Evolutionary conservation across 2,797 vertebrate genomes (phyloP).

Genomic region (Poecilia wingei): DNA sequence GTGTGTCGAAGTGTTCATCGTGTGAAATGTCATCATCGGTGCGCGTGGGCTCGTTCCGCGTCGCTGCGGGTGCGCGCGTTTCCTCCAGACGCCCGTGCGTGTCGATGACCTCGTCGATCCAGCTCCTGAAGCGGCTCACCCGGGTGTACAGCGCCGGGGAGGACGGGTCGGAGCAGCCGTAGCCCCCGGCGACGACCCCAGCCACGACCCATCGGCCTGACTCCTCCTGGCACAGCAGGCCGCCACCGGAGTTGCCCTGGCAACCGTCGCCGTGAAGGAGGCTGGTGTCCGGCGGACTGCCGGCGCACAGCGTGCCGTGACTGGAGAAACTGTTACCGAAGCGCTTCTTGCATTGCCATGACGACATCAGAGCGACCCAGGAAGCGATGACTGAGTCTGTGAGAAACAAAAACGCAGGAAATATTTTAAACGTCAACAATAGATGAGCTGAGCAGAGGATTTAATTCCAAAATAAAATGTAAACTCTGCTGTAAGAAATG

Average conservation of each 20-base stretch:
- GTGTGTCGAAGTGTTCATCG: slow-evolving; percentile 14
- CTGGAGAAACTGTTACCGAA: slow-evolving; percentile 88
- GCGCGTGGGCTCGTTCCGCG: slow-evolving; percentile 24
- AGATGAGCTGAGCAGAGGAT: neutral
- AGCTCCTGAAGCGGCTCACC: slow-evolving; percentile 87
- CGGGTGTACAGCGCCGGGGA: slow-evolving; percentile 90
- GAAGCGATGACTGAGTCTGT: slow-evolving; percentile 88
- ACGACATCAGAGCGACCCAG: slow-evolving; percentile 87
- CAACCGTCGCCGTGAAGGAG: slow-evolving; percentile 85
- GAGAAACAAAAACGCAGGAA: slow-evolving; percentile 27
- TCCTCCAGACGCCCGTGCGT: slow-evolving; percentile 4
- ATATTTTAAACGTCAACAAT: neutral
- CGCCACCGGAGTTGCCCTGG: slow-evolving; percentile 90
- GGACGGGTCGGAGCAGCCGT: slow-evolving; percentile 86
- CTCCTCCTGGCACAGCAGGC: slow-evolving; percentile 86
- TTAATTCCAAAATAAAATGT: neutral
- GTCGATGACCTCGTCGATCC: slow-evolving; percentile 86
- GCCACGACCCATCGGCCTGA: slow-evolving; percentile 87
- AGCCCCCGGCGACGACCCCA: slow-evolving; percentile 88
- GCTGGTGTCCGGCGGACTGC: slow-evolving; percentile 87
- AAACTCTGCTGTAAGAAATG: neutral
- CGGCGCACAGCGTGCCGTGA: slow-evolving; percentile 90
- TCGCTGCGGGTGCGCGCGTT: neutral
- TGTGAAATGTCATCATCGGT: slow-evolving; percentile 38
- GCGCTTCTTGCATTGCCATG: slow-evolving; percentile 86